phyloP scores from a whole-genome alignment of 1,140 invertebrate genomes.

The Leptopilina boulardi region DNA sequence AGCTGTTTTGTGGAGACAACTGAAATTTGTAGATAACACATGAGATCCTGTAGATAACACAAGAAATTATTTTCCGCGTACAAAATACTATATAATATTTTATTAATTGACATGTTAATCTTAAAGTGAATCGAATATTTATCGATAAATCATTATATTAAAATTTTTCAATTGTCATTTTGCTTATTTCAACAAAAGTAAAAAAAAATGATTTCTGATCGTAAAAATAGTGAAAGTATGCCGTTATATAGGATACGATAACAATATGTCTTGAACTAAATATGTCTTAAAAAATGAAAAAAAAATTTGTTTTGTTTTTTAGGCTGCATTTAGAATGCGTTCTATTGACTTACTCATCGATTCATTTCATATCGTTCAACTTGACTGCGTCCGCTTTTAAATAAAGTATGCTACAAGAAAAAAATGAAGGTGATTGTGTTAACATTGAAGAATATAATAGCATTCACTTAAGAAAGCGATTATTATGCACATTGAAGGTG shows the following conservation, averaged over 20 bases:
- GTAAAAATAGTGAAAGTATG: conserved; percentile 12
- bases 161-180: background rate
- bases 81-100: too few relatives aligned
- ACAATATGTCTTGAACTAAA: background rate
- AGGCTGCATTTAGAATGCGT: conserved; percentile 17
- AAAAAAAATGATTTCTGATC: background rate
- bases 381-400: conserved; percentile 15
- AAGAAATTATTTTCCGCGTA: too few relatives aligned
- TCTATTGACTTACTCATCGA: background rate
- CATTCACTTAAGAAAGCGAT: conserved; percentile 15
- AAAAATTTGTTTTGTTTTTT: background rate
- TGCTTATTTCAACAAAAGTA: background rate
- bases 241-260: background rate
- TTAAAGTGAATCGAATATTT: background rate
- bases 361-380: conserved; percentile 14
- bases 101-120: too few relatives aligned
- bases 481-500: background rate
- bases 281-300: conserved; percentile 13
- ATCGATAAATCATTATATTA: background rate
- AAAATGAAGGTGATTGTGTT: conserved; percentile 14
- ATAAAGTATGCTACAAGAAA: conserved; percentile 8
- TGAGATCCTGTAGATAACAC: too few relatives aligned
- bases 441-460: conserved; percentile 14
- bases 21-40: too few relatives aligned
- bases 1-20: too few relatives aligned